Percentiles rank a stretch among this genome's conserved stretches.
Conservation (phyloP, 2,797 vertebrate species). For the Phyllotis vaccarum region DNA sequence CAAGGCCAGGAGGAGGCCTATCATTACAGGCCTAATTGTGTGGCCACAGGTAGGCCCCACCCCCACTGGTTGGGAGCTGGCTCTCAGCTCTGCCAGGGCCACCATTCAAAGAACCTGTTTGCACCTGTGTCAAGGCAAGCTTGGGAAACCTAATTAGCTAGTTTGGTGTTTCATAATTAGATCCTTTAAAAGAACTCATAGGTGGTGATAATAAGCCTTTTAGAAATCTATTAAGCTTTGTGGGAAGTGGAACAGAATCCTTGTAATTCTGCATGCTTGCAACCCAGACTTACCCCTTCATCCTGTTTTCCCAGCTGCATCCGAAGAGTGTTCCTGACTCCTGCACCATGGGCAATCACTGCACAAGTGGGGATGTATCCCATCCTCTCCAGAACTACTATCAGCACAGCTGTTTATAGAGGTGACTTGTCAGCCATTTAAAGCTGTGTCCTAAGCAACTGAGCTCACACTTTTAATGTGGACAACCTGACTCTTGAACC, state of each 20-base stretch:
- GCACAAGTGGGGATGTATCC: fast-evolving
- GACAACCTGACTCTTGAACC: background rate
- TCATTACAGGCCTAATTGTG: slow-evolving; percentile 85
- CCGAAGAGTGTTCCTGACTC: background rate
- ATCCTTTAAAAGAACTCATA: slow-evolving; percentile 98
- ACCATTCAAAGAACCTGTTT: slow-evolving; percentile 87
- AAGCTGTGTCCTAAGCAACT: background rate
- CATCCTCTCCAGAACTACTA: background rate
- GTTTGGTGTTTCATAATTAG: slow-evolving; percentile 95
- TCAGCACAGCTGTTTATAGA: background rate
- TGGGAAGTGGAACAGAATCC: slow-evolving; percentile 85
- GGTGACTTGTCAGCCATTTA: fast-evolving
- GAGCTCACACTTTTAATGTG: background rate
- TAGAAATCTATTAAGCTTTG: slow-evolving; percentile 91
- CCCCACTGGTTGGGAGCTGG: slow-evolving; percentile 72
- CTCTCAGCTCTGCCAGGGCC: slow-evolving; percentile 79
- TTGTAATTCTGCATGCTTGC: slow-evolving; percentile 47
- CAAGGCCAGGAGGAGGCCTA: slow-evolving; percentile 77
- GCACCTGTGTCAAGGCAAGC: slow-evolving; percentile 86
- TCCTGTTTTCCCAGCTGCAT: background rate
- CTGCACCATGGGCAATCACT: background rate
- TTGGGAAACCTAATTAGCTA: slow-evolving; percentile 89
- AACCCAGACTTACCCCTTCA: background rate
- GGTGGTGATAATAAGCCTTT: slow-evolving; percentile 99
- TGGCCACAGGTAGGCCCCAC: slow-evolving; percentile 76